Evolutionary conservation across 2,113 vertebrate species (phyloP).

Genomic region (Dasyornis broadbenti): DNA sequence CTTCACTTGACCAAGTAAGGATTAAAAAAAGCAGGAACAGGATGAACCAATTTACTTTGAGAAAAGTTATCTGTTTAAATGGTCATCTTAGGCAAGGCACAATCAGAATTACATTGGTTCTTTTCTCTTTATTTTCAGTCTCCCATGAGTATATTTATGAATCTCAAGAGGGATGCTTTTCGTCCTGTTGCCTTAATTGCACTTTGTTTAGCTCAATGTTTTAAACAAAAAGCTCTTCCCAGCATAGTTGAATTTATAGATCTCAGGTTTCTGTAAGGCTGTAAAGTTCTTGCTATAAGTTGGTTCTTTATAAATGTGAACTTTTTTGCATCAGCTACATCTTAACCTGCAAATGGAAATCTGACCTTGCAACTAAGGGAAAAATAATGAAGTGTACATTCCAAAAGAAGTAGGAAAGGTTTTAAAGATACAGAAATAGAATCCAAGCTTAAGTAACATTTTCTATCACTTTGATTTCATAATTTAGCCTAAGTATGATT

Average conservation of each 20-base stretch:
- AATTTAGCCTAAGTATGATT: slow-evolving; percentile 20
- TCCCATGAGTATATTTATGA: slow-evolving; percentile 37
- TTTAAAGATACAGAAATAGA: not conserved
- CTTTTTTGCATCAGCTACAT: not conserved
- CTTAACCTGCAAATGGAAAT: slow-evolving; percentile 10
- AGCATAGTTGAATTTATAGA: not conserved
- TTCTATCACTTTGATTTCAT: not conserved
- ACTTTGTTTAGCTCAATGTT: slow-evolving; percentile 45
- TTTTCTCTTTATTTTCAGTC: slow-evolving; percentile 30
- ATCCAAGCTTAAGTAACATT: not conserved
- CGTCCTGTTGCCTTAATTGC: slow-evolving; percentile 49
- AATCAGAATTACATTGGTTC: slow-evolving; percentile 16
- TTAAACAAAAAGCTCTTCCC: slow-evolving; percentile 47
- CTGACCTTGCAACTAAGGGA: not conserved
- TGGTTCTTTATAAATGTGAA: not conserved
- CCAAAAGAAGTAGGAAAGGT: not conserved
- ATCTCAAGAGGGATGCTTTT: slow-evolving; percentile 39
- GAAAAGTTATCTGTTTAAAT: slow-evolving; percentile 34
- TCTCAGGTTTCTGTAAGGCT: slow-evolving; percentile 27
- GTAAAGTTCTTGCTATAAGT: not conserved
- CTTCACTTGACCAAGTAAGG: not conserved
- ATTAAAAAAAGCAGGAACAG: not conserved
- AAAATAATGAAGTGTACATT: not conserved
- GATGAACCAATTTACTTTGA: not conserved
- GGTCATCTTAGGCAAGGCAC: not conserved